phyloP scores from a whole-genome alignment of 2,113 vertebrate species.

The Syngnathoides biaculeatus region DNA sequence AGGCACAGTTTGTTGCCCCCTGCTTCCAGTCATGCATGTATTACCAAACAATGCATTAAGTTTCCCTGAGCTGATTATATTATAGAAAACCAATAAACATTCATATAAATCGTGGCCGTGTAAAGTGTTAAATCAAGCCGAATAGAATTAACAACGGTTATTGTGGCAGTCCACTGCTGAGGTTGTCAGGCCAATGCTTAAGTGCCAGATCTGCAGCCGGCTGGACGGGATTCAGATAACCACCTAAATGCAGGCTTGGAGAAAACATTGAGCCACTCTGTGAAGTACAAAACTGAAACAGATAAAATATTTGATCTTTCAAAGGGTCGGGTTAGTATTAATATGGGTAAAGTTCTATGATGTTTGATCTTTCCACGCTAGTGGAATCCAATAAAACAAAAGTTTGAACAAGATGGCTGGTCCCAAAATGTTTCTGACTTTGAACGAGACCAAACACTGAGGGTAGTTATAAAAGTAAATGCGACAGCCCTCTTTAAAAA shows the following conservation, averaged over 20 bases:
- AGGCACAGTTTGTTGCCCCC: constrained; percentile 74
- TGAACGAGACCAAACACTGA: constrained; percentile 27
- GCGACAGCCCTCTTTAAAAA: constrained; percentile 48
- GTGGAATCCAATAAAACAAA: constrained; percentile 38
- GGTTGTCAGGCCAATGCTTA: constrained; percentile 74
- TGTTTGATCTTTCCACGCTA: constrained; percentile 57
- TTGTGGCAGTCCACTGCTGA: constrained; percentile 75
- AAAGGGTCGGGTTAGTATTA: constrained; percentile 65
- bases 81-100: constrained; percentile 84
- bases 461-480: constrained; percentile 52
- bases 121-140: constrained; percentile 84
- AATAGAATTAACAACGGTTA: constrained; percentile 83
- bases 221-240: constrained; percentile 57
- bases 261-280: constrained; percentile 42
- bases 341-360: constrained; percentile 58
- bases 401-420: constrained; percentile 51
- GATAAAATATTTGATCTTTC: constrained; percentile 66
- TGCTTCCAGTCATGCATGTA: constrained; percentile 77
- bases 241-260: constrained; percentile 43
- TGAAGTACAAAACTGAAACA: constrained; percentile 45
- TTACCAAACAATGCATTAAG: constrained; percentile 85
- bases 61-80: constrained; percentile 82
- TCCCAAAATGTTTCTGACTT: constrained; percentile 23
- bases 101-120: constrained; percentile 82
- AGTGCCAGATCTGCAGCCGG: constrained; percentile 68